These are phyloP conservation scores for Zoanthus gigantus DNA, from an alignment of 92 coral and sea anemone species.

Conservation along the genomic window DNA sequence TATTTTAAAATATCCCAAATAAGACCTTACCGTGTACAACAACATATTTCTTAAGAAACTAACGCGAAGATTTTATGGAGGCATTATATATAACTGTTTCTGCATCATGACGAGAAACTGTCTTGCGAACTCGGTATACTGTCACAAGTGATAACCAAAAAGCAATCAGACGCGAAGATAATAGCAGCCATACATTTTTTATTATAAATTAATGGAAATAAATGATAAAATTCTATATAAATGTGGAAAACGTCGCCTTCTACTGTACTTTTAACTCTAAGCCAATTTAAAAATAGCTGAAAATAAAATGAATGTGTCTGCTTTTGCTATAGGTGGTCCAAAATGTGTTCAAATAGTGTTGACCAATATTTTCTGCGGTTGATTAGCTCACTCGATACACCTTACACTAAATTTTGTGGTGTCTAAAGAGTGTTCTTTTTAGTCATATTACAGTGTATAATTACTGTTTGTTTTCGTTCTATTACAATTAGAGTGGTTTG, in stretches of 20 bases:
- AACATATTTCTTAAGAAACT: not conserved
- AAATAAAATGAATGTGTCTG: not conserved
- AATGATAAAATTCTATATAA: not conserved
- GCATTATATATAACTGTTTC: not conserved
- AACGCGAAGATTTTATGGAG: not conserved
- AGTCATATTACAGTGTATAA: not conserved
- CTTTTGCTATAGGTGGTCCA: not conserved
- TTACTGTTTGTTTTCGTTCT: not conserved
- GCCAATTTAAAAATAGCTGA: not conserved
- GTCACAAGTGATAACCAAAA: not conserved
- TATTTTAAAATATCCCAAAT: not conserved
- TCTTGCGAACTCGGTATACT: not conserved
- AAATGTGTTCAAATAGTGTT: not conserved
- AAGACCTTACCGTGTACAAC: too few relatives aligned
- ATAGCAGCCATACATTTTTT: not conserved
- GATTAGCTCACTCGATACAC: not conserved
- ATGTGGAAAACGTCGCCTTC: not conserved
- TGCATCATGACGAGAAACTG: not conserved
- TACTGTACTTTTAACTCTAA: too few relatives aligned
- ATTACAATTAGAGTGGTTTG: not conserved
- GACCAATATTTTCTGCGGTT: too few relatives aligned
- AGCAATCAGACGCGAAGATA: not conserved
- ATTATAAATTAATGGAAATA: not conserved
- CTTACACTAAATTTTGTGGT: not conserved
- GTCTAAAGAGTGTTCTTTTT: not conserved